phyloP scores from a whole-genome alignment of 2,888 invertebrate species.

The Chironomus tentans region DNA sequence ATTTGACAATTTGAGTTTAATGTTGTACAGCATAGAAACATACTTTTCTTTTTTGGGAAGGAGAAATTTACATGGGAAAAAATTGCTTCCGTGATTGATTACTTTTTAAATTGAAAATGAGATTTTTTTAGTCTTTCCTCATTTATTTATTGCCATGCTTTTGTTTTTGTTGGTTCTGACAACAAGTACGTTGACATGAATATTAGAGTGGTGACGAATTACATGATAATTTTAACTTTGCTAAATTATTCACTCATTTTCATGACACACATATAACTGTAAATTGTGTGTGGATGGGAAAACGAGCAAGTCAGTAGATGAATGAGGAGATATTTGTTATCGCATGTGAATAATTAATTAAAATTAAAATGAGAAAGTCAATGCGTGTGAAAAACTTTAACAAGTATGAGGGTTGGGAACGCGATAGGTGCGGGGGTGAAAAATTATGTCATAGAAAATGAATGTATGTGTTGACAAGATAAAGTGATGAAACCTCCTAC shows the following conservation, averaged over 20 bases:
- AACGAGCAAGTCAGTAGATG: background rate
- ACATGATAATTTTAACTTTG: constrained; percentile 7
- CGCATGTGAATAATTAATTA: constrained; percentile 23
- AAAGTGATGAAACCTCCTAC: constrained; percentile 8
- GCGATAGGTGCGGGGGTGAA: background rate
- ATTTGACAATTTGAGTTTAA: constrained; percentile 2
- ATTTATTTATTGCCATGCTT: background rate
- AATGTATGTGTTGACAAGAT: constrained; percentile 13
- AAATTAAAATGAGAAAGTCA: background rate
- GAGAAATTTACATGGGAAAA: constrained; percentile 15
- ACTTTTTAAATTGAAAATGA: constrained; percentile 27
- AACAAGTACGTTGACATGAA: constrained; percentile 5
- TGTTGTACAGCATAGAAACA: too few species aligned
- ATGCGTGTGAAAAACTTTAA: background rate
- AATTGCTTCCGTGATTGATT: constrained; percentile 24
- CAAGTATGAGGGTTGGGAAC: background rate
- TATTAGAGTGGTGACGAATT: constrained; percentile 16
- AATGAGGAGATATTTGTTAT: constrained; percentile 8
- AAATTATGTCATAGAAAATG: background rate
- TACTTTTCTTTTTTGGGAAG: background rate
- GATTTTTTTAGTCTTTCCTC: constrained; percentile 12
- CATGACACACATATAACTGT: constrained; percentile 2
- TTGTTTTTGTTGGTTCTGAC: background rate
- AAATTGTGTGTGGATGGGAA: too few species aligned
- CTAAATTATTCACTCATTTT: background rate